Conservation (phyloP, 2,797 vertebrate species). For the Anolis apletophallus region DNA sequence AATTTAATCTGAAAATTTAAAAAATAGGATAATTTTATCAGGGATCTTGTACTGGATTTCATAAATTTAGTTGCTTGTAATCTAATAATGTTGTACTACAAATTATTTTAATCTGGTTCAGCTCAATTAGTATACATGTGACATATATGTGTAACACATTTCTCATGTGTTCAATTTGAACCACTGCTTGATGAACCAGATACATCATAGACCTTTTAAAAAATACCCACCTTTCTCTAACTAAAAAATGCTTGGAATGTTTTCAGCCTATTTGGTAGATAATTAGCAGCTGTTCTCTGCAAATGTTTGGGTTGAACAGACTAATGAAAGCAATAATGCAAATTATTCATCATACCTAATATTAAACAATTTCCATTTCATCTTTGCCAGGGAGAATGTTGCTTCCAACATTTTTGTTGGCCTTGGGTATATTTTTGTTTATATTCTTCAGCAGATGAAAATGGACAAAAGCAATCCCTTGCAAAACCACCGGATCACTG, state of each 20-base stretch:
- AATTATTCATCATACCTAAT: conserved; percentile 36
- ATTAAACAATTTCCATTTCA: conserved; percentile 10
- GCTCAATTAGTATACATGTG: background rate
- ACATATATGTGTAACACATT: background rate
- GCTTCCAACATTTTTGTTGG: background rate
- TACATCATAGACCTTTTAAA: background rate
- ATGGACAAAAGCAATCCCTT: background rate
- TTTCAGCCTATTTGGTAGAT: background rate
- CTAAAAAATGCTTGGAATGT: background rate
- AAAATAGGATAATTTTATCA: background rate
- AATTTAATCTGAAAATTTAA: background rate
- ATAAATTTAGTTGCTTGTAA: background rate
- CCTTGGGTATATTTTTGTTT: background rate
- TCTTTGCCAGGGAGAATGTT: conserved; percentile 11
- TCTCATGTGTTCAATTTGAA: background rate
- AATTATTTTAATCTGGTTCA: background rate
- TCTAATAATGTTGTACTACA: background rate
- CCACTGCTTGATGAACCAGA: background rate
- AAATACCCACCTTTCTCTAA: background rate
- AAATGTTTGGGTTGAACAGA: conserved; percentile 36
- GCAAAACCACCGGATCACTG: background rate
- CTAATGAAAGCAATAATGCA: conserved; percentile 5
- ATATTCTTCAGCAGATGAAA: background rate
- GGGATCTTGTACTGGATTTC: background rate
- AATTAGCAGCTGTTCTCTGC: conserved; percentile 19